phyloP scores from a whole-genome alignment of 2,888 invertebrate species.

The Nemoura dubitans region DNA sequence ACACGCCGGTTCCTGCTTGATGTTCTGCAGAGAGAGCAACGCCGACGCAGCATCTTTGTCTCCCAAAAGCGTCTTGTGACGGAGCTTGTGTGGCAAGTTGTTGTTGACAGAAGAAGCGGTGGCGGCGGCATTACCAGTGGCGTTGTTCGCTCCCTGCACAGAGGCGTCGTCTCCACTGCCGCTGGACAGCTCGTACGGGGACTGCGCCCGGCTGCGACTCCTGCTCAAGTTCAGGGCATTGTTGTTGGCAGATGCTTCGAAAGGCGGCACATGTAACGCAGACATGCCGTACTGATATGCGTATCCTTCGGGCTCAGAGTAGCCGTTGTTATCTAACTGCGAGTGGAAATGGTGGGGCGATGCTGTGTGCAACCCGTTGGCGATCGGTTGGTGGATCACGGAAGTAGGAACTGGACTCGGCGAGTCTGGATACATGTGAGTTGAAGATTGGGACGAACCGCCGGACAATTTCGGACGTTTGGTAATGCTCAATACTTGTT shows the following conservation, averaged over 20 bases:
- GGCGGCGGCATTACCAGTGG: slow-evolving; percentile 46
- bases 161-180: slow-evolving; percentile 72
- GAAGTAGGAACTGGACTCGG: slow-evolving; percentile 65
- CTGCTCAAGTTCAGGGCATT: slow-evolving; percentile 61
- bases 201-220: slow-evolving; percentile 63
- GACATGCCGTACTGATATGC: slow-evolving; percentile 52
- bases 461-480: slow-evolving; percentile 71
- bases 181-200: slow-evolving; percentile 84
- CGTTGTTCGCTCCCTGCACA: slow-evolving; percentile 55
- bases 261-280: slow-evolving; percentile 61
- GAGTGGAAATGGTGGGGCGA: slow-evolving; percentile 53
- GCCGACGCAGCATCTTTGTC: slow-evolving; percentile 86
- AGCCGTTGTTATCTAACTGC: slow-evolving; percentile 58
- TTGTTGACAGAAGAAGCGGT: slow-evolving; percentile 65
- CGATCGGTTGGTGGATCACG: slow-evolving; percentile 68
- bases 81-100: slow-evolving; percentile 86
- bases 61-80: slow-evolving; percentile 90
- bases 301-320: slow-evolving; percentile 63
- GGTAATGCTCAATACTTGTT: slow-evolving; percentile 84
- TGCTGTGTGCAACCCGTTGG: slow-evolving; percentile 59
- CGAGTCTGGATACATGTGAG: slow-evolving; percentile 67
- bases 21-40: slow-evolving; percentile 82
- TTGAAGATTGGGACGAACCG: slow-evolving; percentile 52
- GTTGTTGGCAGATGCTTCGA: slow-evolving; percentile 54
- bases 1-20: slow-evolving; percentile 82